Conservation (phyloP, 2,797 vertebrate genomes). For the Muraenolepis orangiensis region DNA sequence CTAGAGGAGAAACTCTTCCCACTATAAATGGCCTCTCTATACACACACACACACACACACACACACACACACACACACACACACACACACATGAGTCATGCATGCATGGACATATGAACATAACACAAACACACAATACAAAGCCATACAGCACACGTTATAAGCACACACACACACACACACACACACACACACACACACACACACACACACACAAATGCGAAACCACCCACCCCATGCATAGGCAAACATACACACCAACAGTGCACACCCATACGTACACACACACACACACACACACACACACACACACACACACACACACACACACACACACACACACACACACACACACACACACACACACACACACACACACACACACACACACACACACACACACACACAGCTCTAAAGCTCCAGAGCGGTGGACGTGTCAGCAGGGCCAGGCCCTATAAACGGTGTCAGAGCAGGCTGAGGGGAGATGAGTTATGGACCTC, state of each 20-base stretch:
- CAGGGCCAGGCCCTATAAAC: constrained; percentile 51
- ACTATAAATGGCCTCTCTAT: neutral
- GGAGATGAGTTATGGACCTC: constrained; percentile 60
- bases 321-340: neutral
- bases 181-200: neutral
- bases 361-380: neutral
- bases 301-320: neutral
- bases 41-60: constrained; percentile 2
- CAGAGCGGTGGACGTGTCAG: constrained; percentile 23
- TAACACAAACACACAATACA: neutral
- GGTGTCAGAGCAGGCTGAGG: constrained; percentile 50
- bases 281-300: neutral
- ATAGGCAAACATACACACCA: neutral
- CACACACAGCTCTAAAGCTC: too few relatives aligned
- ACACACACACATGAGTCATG: too few relatives aligned
- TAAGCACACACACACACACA: neutral
- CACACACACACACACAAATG: neutral
- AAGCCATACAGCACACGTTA: neutral
- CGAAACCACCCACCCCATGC: too few relatives aligned
- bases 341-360: neutral
- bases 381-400: neutral
- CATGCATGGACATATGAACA: too few relatives aligned
- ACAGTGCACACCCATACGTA: neutral
- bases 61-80: neutral
- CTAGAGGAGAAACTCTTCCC: too few relatives aligned